Evolutionary conservation across 2,797 vertebrate genomes (phyloP), one percentile per base, ranked within the genome.

Genomic region (Acipenser ruthenus): DNA sequence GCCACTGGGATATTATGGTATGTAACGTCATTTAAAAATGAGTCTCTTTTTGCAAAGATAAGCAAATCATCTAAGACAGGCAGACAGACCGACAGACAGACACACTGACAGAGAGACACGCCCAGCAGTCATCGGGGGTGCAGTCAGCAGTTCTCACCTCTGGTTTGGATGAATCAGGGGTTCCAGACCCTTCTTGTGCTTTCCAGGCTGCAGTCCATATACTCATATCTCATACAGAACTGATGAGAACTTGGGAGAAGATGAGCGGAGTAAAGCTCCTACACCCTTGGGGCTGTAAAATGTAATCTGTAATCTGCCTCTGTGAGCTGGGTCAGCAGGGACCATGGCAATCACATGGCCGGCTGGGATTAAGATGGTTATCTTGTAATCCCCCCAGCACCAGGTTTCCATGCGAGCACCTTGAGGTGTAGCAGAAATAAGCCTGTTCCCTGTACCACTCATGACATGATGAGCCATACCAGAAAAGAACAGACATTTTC

Each of bases 291-390:
- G 74, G 75, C 69, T 37, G 23, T 4, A 37, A 37, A 37, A 37
- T 4, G 2, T 37, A 37, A 37, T 37, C 23, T 37, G 23, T 90
- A 86, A 88, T 88, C 87, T 85, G 70, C 69, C 12, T 37, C 74
- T 72, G 81, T 88, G 88, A 89, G 83, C 76, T 37, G 84, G 86
- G 84, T 89, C 86, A 89, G 64, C 59, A 77, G 74, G 6, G 79
- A 79, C 80, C 76, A 79, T 66, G 73, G 53, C 60, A 48, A 77
- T 87, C 86, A 88, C 84, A 88, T 89, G 87, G 87, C 80, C 80
- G 73, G 58, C 69, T 53, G 70, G 69, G 68, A 13, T 23, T 90
- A 90, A 90, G 89, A 86, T 78, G 76, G 78, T 89, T 88, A 90
- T 87, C 87, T 81, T 70, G 64, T 73, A 69, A 65, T 67, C 69